Percentiles rank a stretch among this genome's conserved stretches.
Conservation (phyloP, 1,140 invertebrate species). For the Aphelenchoides fujianensis region DNA sequence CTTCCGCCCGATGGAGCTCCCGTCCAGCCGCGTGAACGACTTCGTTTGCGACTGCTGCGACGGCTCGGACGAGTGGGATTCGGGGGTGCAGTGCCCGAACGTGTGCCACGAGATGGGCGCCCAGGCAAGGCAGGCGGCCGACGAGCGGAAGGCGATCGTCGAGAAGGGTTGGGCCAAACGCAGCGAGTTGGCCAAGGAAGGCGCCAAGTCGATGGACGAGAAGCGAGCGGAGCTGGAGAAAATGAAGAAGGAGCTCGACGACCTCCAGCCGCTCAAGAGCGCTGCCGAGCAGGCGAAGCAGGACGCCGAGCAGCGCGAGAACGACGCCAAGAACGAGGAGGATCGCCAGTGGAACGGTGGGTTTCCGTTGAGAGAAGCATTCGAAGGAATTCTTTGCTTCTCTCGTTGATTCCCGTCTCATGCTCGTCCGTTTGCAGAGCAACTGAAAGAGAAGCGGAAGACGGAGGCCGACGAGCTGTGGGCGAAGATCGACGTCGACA, state of each 20-base stretch:
- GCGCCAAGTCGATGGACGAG: conserved; percentile 66
- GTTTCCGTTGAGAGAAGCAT: too few species aligned
- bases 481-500: conserved; percentile 73
- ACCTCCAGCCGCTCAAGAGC: conserved; percentile 54
- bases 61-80: conserved; percentile 77
- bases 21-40: conserved; percentile 88
- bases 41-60: conserved; percentile 98
- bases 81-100: conserved; percentile 46
- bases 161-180: conserved; percentile 76
- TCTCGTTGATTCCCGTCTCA: too few species aligned
- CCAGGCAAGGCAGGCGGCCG: conserved; percentile 65
- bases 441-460: conserved; percentile 61
- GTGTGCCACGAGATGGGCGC: conserved; percentile 76
- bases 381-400: too few species aligned
- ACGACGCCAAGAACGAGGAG: conserved; percentile 66
- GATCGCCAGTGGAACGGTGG: conserved; percentile 51
- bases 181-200: conserved; percentile 74
- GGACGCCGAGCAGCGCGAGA: conserved; percentile 68
- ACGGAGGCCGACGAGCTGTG: conserved; percentile 73
- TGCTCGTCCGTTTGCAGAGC: neutral
- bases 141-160: conserved; percentile 73
- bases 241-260: conserved; percentile 52
- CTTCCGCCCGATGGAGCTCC: conserved; percentile 75
- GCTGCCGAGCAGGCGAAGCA: conserved; percentile 71
- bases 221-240: conserved; percentile 43